Conservation (phyloP, 92 coral and sea anemone genomes). For the Pocillopora meandrina region DNA sequence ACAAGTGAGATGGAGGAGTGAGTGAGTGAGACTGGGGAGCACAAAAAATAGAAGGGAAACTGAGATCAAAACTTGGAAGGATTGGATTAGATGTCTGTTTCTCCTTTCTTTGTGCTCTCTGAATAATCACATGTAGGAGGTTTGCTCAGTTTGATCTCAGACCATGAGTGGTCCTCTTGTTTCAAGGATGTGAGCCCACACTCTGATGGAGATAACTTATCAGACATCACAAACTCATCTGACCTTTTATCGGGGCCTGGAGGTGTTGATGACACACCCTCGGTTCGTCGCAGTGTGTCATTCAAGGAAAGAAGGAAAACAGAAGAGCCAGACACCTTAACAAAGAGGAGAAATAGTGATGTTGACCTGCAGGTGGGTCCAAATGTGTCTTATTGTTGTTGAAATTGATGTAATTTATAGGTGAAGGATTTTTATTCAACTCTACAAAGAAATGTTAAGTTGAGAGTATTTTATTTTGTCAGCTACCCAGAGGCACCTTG, state of each 20-base stretch:
- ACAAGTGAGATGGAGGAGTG: too few relatives aligned
- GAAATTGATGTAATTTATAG: not conserved
- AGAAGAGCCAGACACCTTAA: slow-evolving; percentile 50
- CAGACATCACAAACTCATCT: slow-evolving; percentile 83
- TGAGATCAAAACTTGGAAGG: not conserved
- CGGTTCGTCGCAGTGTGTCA: slow-evolving; percentile 91
- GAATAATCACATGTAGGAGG: too few relatives aligned
- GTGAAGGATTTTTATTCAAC: not conserved
- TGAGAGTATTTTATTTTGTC: not conserved
- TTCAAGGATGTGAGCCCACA: slow-evolving; percentile 87
- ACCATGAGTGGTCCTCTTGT: not conserved
- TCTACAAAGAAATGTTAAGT: not conserved
- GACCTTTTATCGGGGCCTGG: slow-evolving; percentile 54
- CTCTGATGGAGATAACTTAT: slow-evolving; percentile 85
- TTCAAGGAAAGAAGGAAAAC: slow-evolving; percentile 72
- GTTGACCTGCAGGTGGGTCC: slow-evolving; percentile 80
- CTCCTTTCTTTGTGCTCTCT: too few relatives aligned
- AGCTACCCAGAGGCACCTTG: slow-evolving; percentile 81
- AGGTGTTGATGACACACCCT: slow-evolving; percentile 51
- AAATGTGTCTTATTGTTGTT: not conserved
- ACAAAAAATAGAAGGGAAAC: not conserved
- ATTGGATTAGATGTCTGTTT: too few relatives aligned
- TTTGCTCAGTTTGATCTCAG: too few relatives aligned
- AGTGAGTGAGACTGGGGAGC: too few relatives aligned
- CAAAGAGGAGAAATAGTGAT: slow-evolving; percentile 89